A percentile compares a stretch with the other conserved stretches of the same genome.
Evolutionary conservation across 2,113 vertebrate genomes (phyloP).

Genomic region (Oreocharis arfaki): DNA sequence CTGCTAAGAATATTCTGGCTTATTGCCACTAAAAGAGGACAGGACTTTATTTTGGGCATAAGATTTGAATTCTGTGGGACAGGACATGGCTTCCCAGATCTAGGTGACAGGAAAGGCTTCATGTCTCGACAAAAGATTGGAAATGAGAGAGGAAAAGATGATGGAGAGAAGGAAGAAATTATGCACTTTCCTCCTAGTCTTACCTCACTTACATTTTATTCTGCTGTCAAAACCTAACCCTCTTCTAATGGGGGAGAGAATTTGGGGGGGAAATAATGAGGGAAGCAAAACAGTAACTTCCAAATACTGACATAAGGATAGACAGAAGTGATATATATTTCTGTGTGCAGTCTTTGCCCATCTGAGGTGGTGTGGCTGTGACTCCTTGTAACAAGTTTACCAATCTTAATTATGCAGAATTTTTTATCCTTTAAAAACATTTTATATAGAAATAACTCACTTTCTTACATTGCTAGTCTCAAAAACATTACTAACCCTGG

Average conservation of each 20-base stretch:
- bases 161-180: constrained; percentile 16
- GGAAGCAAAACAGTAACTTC: not conserved
- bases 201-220: not conserved
- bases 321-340: not conserved
- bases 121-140: not conserved
- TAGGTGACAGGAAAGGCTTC: not conserved
- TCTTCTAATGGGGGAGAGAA: not conserved
- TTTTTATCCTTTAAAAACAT: not conserved
- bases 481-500: not conserved
- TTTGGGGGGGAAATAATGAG: not conserved
- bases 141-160: constrained; percentile 1
- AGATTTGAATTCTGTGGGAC: not conserved
- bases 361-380: not conserved
- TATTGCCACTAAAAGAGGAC: not conserved
- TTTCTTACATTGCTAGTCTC: not conserved
- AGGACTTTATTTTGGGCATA: not conserved
- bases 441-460: not conserved
- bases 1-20: constrained; percentile 29
- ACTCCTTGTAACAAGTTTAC: not conserved
- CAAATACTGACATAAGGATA: not conserved
- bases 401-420: not conserved
- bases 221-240: not conserved
- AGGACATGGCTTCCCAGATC: not conserved
- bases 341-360: not conserved
- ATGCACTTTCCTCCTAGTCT: not conserved